phyloP scores from a whole-genome alignment of 2,113 vertebrate genomes.

The Sylvia atricapilla region DNA sequence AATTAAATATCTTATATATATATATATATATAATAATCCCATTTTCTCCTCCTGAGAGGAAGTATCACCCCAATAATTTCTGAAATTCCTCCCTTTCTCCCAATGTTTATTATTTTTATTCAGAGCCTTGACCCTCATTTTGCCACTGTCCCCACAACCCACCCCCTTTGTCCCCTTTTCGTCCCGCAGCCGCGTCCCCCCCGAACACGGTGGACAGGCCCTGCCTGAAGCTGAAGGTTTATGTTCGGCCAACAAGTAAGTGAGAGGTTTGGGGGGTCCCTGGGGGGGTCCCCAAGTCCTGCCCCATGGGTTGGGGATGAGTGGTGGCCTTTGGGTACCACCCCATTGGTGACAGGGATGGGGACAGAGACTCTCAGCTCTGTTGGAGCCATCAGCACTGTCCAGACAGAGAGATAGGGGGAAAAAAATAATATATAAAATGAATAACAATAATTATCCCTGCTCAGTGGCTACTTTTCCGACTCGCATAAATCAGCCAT shows the following conservation, averaged over 20 bases:
- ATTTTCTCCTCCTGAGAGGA: neutral
- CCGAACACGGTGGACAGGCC: constrained; percentile 83
- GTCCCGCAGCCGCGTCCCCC: constrained; percentile 81
- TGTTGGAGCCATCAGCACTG: neutral
- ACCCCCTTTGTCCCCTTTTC: neutral
- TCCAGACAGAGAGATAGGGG: neutral
- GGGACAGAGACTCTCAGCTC: neutral
- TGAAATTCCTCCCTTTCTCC: neutral
- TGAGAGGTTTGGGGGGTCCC: neutral
- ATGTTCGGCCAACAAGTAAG: constrained; percentile 88
- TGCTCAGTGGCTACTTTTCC: constrained; percentile 3
- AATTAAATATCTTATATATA: neutral
- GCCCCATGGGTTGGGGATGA: rapidly evolving
- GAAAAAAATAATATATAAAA: neutral
- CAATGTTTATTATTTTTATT: neutral
- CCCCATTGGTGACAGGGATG: rapidly evolving
- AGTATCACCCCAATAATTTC: neutral
- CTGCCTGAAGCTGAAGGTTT: constrained; percentile 92
- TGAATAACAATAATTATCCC: neutral
- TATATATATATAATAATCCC: neutral
- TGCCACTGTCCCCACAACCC: neutral
- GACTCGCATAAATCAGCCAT: constrained; percentile 47
- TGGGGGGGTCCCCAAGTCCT: neutral
- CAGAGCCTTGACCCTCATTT: neutral
- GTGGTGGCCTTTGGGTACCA: neutral